Conservation (phyloP, 2,797 vertebrate genomes). For the Clarias platycephalus region DNA sequence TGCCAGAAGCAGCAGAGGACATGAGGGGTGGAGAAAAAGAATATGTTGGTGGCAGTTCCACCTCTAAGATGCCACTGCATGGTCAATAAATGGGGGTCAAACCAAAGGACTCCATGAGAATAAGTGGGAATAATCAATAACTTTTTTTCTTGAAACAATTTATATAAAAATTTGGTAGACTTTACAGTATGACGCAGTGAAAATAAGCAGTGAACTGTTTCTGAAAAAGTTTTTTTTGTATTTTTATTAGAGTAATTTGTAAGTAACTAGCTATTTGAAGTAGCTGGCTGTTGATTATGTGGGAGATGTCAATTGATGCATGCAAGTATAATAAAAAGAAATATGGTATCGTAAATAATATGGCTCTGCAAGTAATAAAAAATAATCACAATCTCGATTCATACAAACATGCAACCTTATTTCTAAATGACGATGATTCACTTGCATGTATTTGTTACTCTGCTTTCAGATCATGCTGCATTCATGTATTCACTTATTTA, state of each 20-base stretch:
- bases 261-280: neutral
- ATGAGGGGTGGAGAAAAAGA: neutral
- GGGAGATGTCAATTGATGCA: neutral
- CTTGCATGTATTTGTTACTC: too few relatives aligned
- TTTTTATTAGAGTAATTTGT: neutral
- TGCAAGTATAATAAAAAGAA: too few relatives aligned
- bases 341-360: too few relatives aligned
- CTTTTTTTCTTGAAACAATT: neutral
- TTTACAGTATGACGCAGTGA: neutral
- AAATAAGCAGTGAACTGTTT: neutral
- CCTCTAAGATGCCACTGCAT: neutral
- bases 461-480: too few relatives aligned
- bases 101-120: neutral
- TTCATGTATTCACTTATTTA: too few relatives aligned
- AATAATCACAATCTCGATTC: too few relatives aligned
- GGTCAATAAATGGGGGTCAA: neutral
- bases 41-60: neutral
- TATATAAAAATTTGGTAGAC: neutral
- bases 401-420: too few relatives aligned
- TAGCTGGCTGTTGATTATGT: neutral
- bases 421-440: too few relatives aligned
- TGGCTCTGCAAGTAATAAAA: too few relatives aligned
- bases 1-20: neutral
- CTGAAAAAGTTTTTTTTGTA: too few relatives aligned
- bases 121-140: neutral